Evolutionary conservation across 2,797 vertebrate genomes (phyloP), one percentile per base, ranked within the genome.

Genomic region (Pseudomugil tenellus): DNA sequence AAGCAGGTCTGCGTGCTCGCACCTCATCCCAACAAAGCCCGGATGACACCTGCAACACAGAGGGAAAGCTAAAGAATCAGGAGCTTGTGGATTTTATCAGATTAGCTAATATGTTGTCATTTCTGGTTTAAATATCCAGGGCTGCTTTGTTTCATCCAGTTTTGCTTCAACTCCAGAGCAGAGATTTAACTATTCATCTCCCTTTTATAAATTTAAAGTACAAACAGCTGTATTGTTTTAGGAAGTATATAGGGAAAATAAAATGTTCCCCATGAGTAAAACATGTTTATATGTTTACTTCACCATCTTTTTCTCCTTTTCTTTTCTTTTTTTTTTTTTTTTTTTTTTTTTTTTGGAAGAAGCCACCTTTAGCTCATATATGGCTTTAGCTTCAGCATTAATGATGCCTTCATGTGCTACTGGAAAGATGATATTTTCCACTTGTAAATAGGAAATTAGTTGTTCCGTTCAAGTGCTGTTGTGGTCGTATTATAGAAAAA

Each of bases 1-100:
- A 17, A 99, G 93, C 41, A 99, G 96, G 85, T 98, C 98, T 0
- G 96, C 97, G 1, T 98, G 96, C 69, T 98, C 97, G 66, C 97
- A 99, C 41, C 97, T 95, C 1, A 94, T 93, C 35, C 97, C 97
- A 0, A 97, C 87, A 1, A 95, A 99, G 11, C 97, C 97, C 0
- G 90, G 89, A 53, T 95, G 95, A 80, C 97, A 99, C 74, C 97
- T 99, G 89, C 4, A 12, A 48, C 26, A 23, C 3, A 56, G 61
- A n/a, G 3, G 37, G 53, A 72, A 63, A 66, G n/a, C 41, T n/a
- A 43, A n/a, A 43, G 19, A 63, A 26, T 19, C 25, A 32, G 43
- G 26, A 4, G 0, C 13, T 49, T 4, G 28, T 39, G 21, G 5
- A 39, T 54, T 63, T 39, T 25, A 16, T 13, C 12, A 4, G 6